Percentiles rank a stretch among this genome's conserved stretches.
Evolutionary conservation across 1,140 invertebrate genomes (phyloP).

Genomic region (Idris sp.): DNA sequence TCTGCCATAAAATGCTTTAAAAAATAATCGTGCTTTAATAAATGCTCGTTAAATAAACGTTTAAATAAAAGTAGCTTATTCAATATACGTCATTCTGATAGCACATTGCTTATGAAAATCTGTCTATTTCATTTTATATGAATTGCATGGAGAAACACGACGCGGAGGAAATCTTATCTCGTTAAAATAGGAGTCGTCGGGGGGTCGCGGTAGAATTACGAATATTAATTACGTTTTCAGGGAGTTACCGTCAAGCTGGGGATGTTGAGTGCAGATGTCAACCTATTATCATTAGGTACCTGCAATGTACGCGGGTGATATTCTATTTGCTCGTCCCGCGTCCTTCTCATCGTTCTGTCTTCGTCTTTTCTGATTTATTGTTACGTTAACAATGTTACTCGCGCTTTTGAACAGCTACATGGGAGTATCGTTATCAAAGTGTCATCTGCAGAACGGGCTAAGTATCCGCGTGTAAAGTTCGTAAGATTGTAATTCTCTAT

Average conservation of each 20-base stretch:
- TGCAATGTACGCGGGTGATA: slow-evolving; percentile 70
- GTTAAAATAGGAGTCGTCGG: slow-evolving; percentile 66
- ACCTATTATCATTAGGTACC: slow-evolving; percentile 77
- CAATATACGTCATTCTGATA: slow-evolving; percentile 34
- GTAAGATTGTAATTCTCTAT: slow-evolving; percentile 56
- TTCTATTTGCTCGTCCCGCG: slow-evolving; percentile 43
- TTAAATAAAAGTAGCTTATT: slow-evolving; percentile 22
- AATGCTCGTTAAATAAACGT: slow-evolving; percentile 8
- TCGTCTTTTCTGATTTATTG: slow-evolving; percentile 73
- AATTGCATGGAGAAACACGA: slow-evolving; percentile 54
- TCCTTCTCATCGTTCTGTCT: slow-evolving; percentile 39
- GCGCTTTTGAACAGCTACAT: slow-evolving; percentile 71
- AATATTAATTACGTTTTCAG: slow-evolving; percentile 78
- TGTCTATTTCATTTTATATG: slow-evolving; percentile 54
- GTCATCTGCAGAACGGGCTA: slow-evolving; percentile 69
- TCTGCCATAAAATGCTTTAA: too few species aligned
- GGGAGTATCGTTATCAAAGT: slow-evolving; percentile 77
- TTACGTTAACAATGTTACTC: slow-evolving; percentile 78
- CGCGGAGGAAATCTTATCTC: slow-evolving; percentile 63
- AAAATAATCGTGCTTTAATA: too few species aligned
- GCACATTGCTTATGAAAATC: slow-evolving; percentile 50
- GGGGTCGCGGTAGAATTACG: slow-evolving; percentile 74
- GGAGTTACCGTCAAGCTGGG: slow-evolving; percentile 68
- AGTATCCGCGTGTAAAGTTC: slow-evolving; percentile 61
- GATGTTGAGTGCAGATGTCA: slow-evolving; percentile 78